Evolutionary conservation across 2,888 invertebrate genomes (phyloP), one percentile per base, ranked within the genome.

Genomic region (Rotaria magnacalcarata): DNA sequence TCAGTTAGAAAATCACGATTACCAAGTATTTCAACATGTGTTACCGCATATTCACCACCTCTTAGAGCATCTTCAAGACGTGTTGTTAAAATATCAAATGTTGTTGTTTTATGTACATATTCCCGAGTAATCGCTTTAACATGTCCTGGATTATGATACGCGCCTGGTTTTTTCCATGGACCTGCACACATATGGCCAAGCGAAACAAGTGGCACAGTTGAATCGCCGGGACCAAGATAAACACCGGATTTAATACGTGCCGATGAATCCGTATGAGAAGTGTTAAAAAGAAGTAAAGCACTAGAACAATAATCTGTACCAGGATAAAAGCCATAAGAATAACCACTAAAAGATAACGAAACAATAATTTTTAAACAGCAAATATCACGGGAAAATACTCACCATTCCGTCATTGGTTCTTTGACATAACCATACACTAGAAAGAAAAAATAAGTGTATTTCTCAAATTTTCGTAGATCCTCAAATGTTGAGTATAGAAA

Each of bases 101-200:
- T 21, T 47, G 80, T 80, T 47, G 80, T 80, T 43, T 80, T 80
- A 80, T 80, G 80, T n/a, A 80, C 19, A n/a, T 80, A 80, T 80
- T 80, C 80, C 24, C 80, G 80, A 47, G 34, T 80, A 8, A 80
- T 24, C 47, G 80, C 21, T 80, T 80, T 16, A 7, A 80, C 80
- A 19, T 14, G 8, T 8, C 47, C 47, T 19, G 80, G 80, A 47
- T 80, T 80, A 43, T 47, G 47, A 47, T 24, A 43, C 47, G 47
- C n/a, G 11, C 80, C 80, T 24, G 10, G 1, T 47, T 80, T 0
- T 80, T 80, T 80, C 80, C 80, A 80, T 47, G 80, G 80, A 47
- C 80, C 80, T n/a, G 43, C 80, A 47, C 80, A 80, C 80, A 80
- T 80, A 47, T 80, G 47, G 11, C 80, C 80, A 2, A 80, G 24